These are phyloP conservation scores for Poeciliopsis paucimaculata DNA, from an alignment of 2,797 vertebrate species.

Conservation along the genomic window DNA sequence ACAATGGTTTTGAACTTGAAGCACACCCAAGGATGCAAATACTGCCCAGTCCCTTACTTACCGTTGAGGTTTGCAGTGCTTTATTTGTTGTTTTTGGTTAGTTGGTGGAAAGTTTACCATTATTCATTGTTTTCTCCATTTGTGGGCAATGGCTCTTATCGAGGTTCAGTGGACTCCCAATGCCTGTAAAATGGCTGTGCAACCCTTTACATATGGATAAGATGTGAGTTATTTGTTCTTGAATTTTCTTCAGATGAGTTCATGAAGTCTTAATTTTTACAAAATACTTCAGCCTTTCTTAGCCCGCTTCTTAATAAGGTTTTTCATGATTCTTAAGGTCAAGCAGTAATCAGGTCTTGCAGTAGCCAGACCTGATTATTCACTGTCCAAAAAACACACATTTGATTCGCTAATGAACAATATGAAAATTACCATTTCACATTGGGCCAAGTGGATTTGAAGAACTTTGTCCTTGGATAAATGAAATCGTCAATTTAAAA, in stretches of 20 bases:
- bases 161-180: not conserved
- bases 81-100: not conserved
- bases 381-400: not conserved
- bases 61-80: not conserved
- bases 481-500: not conserved
- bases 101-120: not conserved
- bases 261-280: not conserved
- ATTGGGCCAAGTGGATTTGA: not conserved
- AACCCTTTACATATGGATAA: not conserved
- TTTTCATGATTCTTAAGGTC: not conserved
- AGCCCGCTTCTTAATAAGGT: not conserved
- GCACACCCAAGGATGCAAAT: not conserved
- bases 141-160: not conserved
- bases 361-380: not conserved
- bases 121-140: not conserved
- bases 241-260: not conserved
- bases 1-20: not conserved
- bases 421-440: not conserved
- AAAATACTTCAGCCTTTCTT: not conserved
- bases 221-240: not conserved
- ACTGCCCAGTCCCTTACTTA: not conserved
- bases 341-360: not conserved
- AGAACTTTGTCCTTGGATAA: not conserved
- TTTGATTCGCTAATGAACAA: not conserved
- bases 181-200: not conserved